Conservation (phyloP, 2,888 invertebrate genomes). For the Teleogryllus oceanicus region DNA sequence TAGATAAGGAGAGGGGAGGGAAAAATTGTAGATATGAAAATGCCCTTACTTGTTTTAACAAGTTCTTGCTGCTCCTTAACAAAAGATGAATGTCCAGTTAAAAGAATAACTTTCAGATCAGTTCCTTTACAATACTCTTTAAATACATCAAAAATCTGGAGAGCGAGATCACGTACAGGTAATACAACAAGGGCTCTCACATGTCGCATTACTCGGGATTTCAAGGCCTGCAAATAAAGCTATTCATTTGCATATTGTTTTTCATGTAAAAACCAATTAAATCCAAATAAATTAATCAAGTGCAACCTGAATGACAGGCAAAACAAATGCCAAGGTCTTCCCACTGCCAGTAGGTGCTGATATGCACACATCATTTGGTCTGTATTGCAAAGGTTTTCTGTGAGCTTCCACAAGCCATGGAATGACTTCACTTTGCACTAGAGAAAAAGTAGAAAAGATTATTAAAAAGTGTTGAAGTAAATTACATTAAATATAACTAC, state of each 20-base stretch:
- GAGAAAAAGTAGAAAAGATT: slow-evolving; percentile 31
- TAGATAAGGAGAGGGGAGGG: not conserved
- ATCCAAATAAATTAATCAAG: slow-evolving; percentile 43
- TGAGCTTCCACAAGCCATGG: slow-evolving; percentile 69
- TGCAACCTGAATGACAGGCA: slow-evolving; percentile 78
- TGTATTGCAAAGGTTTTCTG: slow-evolving; percentile 56
- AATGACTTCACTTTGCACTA: slow-evolving; percentile 72
- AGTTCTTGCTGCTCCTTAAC: slow-evolving; percentile 52
- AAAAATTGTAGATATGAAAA: slow-evolving; percentile 38
- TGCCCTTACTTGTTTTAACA: slow-evolving; percentile 51
- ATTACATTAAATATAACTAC: not conserved
- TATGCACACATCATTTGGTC: slow-evolving; percentile 89
- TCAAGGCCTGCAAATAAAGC: slow-evolving; percentile 52
- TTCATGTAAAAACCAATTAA: too few relatives aligned
- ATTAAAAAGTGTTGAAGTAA: not conserved
- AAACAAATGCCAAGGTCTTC: slow-evolving; percentile 89
- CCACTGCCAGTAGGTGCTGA: slow-evolving; percentile 98
- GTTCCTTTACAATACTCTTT: slow-evolving; percentile 64
- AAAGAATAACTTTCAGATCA: slow-evolving; percentile 65
- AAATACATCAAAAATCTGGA: slow-evolving; percentile 84
- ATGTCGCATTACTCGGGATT: slow-evolving; percentile 59
- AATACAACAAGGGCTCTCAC: slow-evolving; percentile 84
- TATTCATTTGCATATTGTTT: too few relatives aligned
- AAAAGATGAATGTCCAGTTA: slow-evolving; percentile 40
- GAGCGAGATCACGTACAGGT: slow-evolving; percentile 87